A percentile compares a stretch with the other conserved stretches of the same genome.
phyloP scores from a whole-genome alignment of 2,888 invertebrate genomes.

The Lycophotia porphyrea region DNA sequence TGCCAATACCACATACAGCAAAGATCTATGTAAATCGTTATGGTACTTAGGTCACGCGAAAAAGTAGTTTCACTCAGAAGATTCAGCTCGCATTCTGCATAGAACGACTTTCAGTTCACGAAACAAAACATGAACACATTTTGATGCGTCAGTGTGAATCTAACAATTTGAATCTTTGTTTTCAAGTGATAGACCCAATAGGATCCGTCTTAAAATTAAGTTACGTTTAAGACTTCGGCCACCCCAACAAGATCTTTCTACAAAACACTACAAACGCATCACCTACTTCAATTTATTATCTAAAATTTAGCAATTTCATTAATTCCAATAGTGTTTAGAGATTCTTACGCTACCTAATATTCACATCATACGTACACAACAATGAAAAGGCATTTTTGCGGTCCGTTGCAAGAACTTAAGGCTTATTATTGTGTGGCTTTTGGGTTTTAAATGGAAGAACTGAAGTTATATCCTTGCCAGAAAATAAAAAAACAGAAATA shows the following conservation, averaged over 20 bases:
- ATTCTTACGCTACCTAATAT: conserved; percentile 81
- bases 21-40: background rate
- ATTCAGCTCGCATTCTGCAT: background rate
- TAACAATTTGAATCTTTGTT: background rate
- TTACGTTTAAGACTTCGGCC: background rate
- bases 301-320: conserved; percentile 67
- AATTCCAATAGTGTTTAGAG: conserved; percentile 70
- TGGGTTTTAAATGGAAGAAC: conserved; percentile 24
- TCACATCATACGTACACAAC: conserved; percentile 78
- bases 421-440: conserved; percentile 71
- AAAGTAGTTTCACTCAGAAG: background rate
- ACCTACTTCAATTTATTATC: conserved; percentile 57
- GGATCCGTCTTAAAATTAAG: background rate
- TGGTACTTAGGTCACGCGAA: background rate
- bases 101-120: too few relatives aligned
- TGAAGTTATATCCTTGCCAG: background rate
- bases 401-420: conserved; percentile 70
- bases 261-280: conserved; percentile 62
- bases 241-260: conserved; percentile 29
- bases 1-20: background rate
- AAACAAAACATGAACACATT: background rate
- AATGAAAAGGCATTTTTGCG: conserved; percentile 83
- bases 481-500: too few relatives aligned
- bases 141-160: background rate
- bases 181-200: background rate